Base-by-base conservation (phyloP, 2,797 vertebrate species). In the Anguilla anguilla region DNA sequence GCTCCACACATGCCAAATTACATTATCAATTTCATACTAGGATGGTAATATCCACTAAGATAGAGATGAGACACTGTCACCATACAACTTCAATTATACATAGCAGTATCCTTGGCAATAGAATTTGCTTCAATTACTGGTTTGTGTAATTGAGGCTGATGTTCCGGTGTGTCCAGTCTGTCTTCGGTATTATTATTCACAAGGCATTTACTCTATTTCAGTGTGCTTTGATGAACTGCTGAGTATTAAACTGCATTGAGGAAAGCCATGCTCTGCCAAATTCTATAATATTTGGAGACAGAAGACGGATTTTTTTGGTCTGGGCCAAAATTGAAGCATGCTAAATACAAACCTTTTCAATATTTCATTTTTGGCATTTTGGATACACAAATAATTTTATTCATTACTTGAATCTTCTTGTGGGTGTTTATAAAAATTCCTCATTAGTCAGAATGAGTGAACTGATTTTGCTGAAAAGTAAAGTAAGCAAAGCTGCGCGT, bases 201-300 rank as follows among this genome's bases (percentile, higher is more conserved):
- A 91, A 91, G 91, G 92, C 93, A 94, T 94, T 93, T 94, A 94
- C 91, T 91, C 91, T 91, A 92, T 95, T 86, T 57, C 92, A 93
- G 93, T 90, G 72, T 89, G 94, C 92, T 94, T 93, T 87, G 89
- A 90, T 77, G 91, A 95, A 96, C 95, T 96, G 95, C 93, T 94
- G 93, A 93, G 86, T 79, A 82, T 49, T 49, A 49, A 6, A 49
- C 1, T 82, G 43, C n/a, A 82, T 46, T 82, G 22, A 49, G 19
- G 6, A 25, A 81, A 82, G 10, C 35, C 19, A 43, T 79, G 22
- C 25, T 72, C 9, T 72, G 67, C 19, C 13, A 79, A 79, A 79
- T 22, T 46, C 19, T 3, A 49, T n/a, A 22, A 51, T 25, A 17
- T 77, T 39, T 25, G 19, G 46, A 4, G 74, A 79, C 15, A 13